Conservation (phyloP, 1,140 invertebrate species). For the Diploscapter pachys region DNA sequence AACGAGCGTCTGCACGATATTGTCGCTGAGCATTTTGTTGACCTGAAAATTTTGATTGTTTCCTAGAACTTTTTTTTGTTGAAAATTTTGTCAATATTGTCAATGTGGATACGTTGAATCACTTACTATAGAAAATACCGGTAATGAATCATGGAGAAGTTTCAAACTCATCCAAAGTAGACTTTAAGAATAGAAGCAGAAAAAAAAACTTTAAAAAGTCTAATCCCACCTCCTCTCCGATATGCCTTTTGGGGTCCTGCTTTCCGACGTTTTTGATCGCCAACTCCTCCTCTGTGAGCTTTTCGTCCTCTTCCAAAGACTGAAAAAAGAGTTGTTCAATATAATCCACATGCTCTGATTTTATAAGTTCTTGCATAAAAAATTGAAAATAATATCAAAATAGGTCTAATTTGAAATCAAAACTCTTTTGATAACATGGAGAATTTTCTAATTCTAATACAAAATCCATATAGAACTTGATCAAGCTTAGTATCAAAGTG, state of each 20-base stretch:
- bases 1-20: slow-evolving; percentile 96
- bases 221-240: slow-evolving; percentile 72
- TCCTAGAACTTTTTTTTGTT: too few relatives aligned
- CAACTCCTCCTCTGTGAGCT: slow-evolving; percentile 98
- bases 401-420: too few relatives aligned
- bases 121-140: too few relatives aligned
- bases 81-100: slow-evolving; percentile 63
- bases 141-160: too few relatives aligned
- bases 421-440: too few relatives aligned
- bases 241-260: slow-evolving; percentile 98
- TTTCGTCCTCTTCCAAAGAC: slow-evolving; percentile 96
- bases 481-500: too few relatives aligned
- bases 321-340: slow-evolving; percentile 26
- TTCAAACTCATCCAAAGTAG: neutral
- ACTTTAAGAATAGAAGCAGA: neutral
- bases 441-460: too few relatives aligned
- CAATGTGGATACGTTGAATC: neutral
- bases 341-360: neutral
- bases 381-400: too few relatives aligned
- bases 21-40: slow-evolving; percentile 91
- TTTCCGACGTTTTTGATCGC: slow-evolving; percentile 99
- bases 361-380: too few relatives aligned
- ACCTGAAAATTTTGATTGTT: slow-evolving; percentile 63
- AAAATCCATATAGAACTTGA: too few relatives aligned
- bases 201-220: neutral